These are phyloP conservation scores for Cheilosia urbana DNA, from an alignment of 2,888 invertebrate species.

Conservation along the genomic window DNA sequence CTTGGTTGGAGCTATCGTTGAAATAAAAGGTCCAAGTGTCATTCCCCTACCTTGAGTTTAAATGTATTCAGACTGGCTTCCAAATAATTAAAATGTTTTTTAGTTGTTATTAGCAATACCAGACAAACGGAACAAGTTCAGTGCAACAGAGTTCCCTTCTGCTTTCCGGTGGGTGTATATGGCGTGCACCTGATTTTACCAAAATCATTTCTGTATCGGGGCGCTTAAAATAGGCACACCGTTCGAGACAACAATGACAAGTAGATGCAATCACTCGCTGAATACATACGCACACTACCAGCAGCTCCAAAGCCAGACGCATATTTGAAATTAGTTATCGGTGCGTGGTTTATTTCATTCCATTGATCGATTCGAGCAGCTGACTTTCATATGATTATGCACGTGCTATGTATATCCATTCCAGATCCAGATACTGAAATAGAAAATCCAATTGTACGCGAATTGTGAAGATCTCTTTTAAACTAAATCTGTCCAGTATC, in stretches of 20 bases:
- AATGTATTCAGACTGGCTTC: no score
- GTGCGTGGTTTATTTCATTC: background rate
- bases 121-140: no score
- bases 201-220: background rate
- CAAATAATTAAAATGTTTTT: no score
- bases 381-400: background rate
- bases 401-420: background rate
- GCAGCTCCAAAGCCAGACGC: background rate
- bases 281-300: background rate
- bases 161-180: background rate
- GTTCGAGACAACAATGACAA: background rate
- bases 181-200: background rate
- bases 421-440: background rate
- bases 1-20: no score
- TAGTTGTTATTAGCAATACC: no score
- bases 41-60: no score
- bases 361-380: background rate
- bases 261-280: background rate
- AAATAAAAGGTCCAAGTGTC: no score
- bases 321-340: background rate
- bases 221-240: background rate
- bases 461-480: no score
- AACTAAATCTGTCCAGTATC: background rate
- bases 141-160: background rate
- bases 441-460: conserved; percentile 4